phyloP scores from a whole-genome alignment of 2,888 invertebrate species.

The Choreutis nemorana region DNA sequence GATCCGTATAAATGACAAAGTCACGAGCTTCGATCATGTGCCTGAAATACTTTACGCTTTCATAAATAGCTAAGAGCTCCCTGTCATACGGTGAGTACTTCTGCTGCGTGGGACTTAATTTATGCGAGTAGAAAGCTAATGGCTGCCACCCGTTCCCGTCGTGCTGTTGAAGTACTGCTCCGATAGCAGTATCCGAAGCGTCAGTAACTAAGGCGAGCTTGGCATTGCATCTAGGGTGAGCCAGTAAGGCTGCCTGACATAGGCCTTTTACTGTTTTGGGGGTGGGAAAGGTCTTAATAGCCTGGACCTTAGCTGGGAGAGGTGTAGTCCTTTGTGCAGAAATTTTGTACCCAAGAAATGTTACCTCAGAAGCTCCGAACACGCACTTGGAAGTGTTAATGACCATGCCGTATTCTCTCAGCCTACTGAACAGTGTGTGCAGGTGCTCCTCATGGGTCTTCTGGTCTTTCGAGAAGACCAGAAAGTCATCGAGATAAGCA shows the following conservation, averaged over 20 bases:
- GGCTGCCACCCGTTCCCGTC: conserved; percentile 17
- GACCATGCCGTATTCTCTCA: conserved; percentile 16
- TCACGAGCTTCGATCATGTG: conserved; percentile 22
- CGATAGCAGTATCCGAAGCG: conserved; percentile 23
- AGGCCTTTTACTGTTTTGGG: too few species aligned
- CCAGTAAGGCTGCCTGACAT: too few species aligned
- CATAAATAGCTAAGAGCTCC: conserved; percentile 24
- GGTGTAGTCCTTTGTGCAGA: conserved; percentile 10
- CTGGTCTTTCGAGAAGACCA: conserved; percentile 15
- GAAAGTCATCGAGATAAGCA: conserved; percentile 25
- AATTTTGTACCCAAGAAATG: conserved; percentile 15
- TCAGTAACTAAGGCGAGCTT: conserved; percentile 15
- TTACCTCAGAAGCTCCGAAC: conserved; percentile 13
- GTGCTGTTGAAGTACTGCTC: conserved; percentile 22
- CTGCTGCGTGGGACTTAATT: too few species aligned
- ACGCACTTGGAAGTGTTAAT: conserved; percentile 17
- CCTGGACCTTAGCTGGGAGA: too few species aligned
- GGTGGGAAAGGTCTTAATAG: too few species aligned
- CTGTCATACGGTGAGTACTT: conserved; percentile 27
- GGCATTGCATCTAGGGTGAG: conserved; percentile 14
- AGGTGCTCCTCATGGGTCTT: conserved; percentile 14
- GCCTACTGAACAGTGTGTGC: conserved; percentile 13
- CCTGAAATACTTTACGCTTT: conserved; percentile 20
- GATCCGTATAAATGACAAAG: conserved; percentile 22
- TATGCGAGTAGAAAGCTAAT: conserved; percentile 23